Evolutionary conservation across 1,140 invertebrate species (phyloP).

Genomic region (Cotesia vestalis): DNA sequence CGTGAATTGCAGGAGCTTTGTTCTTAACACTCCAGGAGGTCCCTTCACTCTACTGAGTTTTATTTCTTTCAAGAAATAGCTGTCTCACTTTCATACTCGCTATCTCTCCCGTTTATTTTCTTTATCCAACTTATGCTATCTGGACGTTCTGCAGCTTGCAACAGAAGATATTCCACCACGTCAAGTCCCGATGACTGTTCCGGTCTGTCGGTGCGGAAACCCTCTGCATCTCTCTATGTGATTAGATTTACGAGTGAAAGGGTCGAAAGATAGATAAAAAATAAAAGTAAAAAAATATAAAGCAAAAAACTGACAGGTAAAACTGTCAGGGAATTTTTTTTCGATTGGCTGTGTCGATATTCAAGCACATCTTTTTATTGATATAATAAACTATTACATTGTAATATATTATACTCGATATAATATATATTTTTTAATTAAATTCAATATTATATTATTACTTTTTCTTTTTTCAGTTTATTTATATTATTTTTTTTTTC

Average conservation of each 20-base stretch:
- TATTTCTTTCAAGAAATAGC: slow-evolving; percentile 15
- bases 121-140: background rate
- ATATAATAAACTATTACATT: background rate
- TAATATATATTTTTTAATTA: background rate
- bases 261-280: slow-evolving; percentile 3
- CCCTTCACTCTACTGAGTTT: background rate
- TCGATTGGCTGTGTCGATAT: slow-evolving; percentile 9
- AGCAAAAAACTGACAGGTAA: slow-evolving; percentile 14
- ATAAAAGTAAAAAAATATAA: too few relatives aligned
- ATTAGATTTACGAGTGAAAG: slow-evolving; percentile 32
- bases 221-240: slow-evolving; percentile 1
- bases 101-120: slow-evolving; percentile 18
- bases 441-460: too few relatives aligned
- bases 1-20: slow-evolving; percentile 29
- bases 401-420: background rate
- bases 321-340: background rate
- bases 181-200: slow-evolving; percentile 15
- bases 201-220: slow-evolving; percentile 21
- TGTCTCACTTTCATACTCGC: slow-evolving; percentile 21
- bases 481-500: background rate
- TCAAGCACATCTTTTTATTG: background rate
- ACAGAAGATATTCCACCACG: background rate
- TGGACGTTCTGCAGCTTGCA: slow-evolving; percentile 8
- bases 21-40: slow-evolving; percentile 34
- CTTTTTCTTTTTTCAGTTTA: background rate